These are phyloP conservation scores for Drosophila meridiana DNA, from an alignment of 2,888 invertebrate genomes.

Conservation along the genomic window DNA sequence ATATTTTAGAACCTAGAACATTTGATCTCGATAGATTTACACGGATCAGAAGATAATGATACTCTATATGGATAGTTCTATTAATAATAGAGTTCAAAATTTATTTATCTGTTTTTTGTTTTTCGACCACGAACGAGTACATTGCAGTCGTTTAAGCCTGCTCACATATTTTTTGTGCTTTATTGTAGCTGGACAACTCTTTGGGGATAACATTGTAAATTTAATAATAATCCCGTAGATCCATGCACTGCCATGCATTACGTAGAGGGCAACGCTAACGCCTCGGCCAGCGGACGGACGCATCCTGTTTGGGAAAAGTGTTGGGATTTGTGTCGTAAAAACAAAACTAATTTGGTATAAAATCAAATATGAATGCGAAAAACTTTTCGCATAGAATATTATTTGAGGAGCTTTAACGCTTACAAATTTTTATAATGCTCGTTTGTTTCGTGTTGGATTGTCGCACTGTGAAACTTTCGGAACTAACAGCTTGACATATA, in stretches of 20 bases:
- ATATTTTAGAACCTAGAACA: too few species aligned
- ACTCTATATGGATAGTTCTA: neutral
- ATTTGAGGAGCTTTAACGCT: slow-evolving; percentile 50
- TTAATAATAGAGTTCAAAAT: neutral
- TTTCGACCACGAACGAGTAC: neutral
- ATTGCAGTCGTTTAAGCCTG: neutral
- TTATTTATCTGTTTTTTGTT: neutral
- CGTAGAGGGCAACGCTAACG: slow-evolving; percentile 12
- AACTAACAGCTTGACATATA: slow-evolving; percentile 9
- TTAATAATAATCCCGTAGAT: slow-evolving; percentile 63
- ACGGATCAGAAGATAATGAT: too few species aligned
- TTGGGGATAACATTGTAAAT: slow-evolving; percentile 77
- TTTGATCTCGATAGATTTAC: too few species aligned
- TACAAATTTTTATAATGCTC: slow-evolving; percentile 41
- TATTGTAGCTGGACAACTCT: slow-evolving; percentile 44
- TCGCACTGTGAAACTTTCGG: slow-evolving; percentile 12
- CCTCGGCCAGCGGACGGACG: neutral
- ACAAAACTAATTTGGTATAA: slow-evolving; percentile 71
- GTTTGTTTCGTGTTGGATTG: slow-evolving; percentile 13
- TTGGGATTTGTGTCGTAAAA: slow-evolving; percentile 47
- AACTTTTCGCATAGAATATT: slow-evolving; percentile 36
- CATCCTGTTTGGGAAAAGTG: slow-evolving; percentile 10
- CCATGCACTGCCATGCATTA: slow-evolving; percentile 13
- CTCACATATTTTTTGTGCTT: slow-evolving; percentile 23
- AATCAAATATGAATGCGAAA: slow-evolving; percentile 60